Evolutionary conservation across 2,888 invertebrate genomes (phyloP), one percentile per base, ranked within the genome.

Genomic region (Ctena decussata): DNA sequence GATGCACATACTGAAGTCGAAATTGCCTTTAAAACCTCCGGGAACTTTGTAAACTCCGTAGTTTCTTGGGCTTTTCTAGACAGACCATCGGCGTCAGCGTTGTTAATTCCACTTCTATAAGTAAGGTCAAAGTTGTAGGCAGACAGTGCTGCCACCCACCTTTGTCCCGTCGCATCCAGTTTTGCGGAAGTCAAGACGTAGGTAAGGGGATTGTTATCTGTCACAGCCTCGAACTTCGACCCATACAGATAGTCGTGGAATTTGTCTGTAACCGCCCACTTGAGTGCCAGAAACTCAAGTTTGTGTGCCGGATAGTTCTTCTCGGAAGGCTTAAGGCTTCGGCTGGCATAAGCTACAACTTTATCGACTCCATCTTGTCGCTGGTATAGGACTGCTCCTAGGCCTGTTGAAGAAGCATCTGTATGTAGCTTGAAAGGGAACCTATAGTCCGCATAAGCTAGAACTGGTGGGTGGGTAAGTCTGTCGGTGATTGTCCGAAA

Each of bases 231-330:
- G 18, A 60, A 60, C 30, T 60, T 60, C 27, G 60, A 60, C 30
- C 60, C 60, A 60, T 60, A 60, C 60, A 60, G 60, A 18, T 60
- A 60, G 18, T 65, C 65, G 35, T 65, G 65, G 35, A 65, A 65
- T 15, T 57, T 57, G 27, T 65, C 65, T 65, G 65, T 65, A 35
- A 65, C 65, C 21, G 65, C 65, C 65, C 65, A 65, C 35, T 65
- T 65, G 18, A 65, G 35, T 65, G 65, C 65, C 65, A 32, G 35
- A n/a, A 65, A 65, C 21, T 65, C 65, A 15, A 65, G 65, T 35
- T 65, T 65, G 35, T 65, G 65, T 6, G 32, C 65, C 35, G 65
- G 35, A 18, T 65, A 65, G 35, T 65, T 65, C 35, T 65, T 65
- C 35, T 65, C 65, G 35, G 65, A 32, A 65, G 65, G 65, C 65